These are phyloP conservation scores for Azorinus chamasolen DNA, from an alignment of 2,888 invertebrate genomes.

Conservation along the genomic window DNA sequence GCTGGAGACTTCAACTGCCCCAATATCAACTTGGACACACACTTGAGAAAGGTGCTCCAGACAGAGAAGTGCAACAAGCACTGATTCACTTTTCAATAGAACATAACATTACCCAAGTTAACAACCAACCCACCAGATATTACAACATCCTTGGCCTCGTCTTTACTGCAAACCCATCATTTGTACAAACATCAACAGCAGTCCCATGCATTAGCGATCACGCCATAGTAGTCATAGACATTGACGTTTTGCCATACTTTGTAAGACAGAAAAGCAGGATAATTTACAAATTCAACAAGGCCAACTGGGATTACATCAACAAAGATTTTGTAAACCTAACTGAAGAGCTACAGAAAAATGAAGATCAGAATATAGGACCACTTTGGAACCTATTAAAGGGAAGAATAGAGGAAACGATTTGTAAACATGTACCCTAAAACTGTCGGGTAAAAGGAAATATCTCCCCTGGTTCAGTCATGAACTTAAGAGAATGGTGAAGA, in stretches of 20 bases:
- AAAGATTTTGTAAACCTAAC: no score
- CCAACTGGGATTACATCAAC: slow-evolving; percentile 20
- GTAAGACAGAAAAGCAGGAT: slow-evolving; percentile 23
- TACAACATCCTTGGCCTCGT: slow-evolving; percentile 47
- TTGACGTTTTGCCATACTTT: slow-evolving; percentile 18
- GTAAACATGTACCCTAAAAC: no score
- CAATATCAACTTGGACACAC: slow-evolving; percentile 34
- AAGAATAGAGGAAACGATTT: no score
- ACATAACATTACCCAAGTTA: slow-evolving; percentile 34
- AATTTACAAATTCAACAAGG: slow-evolving; percentile 18
- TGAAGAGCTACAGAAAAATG: no score
- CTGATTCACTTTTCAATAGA: slow-evolving; percentile 35
- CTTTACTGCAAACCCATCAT: slow-evolving; percentile 49
- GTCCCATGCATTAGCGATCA: slow-evolving; percentile 49
- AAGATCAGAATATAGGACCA: no score
- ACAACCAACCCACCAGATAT: slow-evolving; percentile 36
- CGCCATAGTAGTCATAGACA: slow-evolving; percentile 47
- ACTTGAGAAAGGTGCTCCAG: slow-evolving; percentile 17
- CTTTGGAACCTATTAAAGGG: no score
- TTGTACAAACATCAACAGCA: slow-evolving; percentile 35
- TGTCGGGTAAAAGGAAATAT: no score
- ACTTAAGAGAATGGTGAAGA: background rate
- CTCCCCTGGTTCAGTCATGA: no score
- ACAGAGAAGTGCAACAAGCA: slow-evolving; percentile 44
- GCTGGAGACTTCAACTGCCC: slow-evolving; percentile 56